Evolutionary conservation across 2,888 invertebrate genomes (phyloP).

Genomic region (Elmis aenea): DNA sequence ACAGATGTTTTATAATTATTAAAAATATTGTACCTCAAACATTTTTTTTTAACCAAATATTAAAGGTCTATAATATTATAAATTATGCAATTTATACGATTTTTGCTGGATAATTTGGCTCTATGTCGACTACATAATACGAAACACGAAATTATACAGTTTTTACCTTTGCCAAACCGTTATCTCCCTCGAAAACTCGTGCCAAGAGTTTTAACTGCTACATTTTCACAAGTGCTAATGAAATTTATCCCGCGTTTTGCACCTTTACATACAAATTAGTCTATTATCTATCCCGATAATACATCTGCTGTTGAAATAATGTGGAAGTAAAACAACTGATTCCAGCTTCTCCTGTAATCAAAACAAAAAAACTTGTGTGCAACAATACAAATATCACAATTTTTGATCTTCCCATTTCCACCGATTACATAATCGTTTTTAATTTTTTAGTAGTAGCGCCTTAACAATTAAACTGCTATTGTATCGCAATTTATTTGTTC

Average conservation of each 20-base stretch:
- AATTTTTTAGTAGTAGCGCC: no score
- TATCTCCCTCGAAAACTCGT: conserved; percentile 31
- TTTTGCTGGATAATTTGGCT: conserved; percentile 20
- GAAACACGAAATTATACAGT: conserved; percentile 31
- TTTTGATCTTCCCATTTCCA: no score
- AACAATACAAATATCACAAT: conserved; percentile 3
- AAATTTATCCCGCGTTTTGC: conserved; percentile 36
- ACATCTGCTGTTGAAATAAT: conserved; percentile 22
- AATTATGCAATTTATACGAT: no score
- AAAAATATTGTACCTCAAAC: no score
- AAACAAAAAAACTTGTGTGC: conserved; percentile 2
- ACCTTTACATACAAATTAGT: conserved; percentile 42
- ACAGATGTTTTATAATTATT: no score
- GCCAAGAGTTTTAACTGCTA: conserved; percentile 35
- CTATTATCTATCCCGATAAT: conserved; percentile 34
- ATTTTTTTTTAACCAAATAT: no score
- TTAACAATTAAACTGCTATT: no score
- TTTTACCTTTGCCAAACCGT: conserved; percentile 31
- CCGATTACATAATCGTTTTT: no score
- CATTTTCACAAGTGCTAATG: conserved; percentile 36
- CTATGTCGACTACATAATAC: conserved; percentile 23
- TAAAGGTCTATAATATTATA: no score
- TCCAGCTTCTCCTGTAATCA: conserved; percentile 5
- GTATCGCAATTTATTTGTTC: no score
- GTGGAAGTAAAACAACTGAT: conserved; percentile 14